Evolutionary conservation across 1,140 invertebrate species (phyloP).

Genomic region (Lethocerus indicus): DNA sequence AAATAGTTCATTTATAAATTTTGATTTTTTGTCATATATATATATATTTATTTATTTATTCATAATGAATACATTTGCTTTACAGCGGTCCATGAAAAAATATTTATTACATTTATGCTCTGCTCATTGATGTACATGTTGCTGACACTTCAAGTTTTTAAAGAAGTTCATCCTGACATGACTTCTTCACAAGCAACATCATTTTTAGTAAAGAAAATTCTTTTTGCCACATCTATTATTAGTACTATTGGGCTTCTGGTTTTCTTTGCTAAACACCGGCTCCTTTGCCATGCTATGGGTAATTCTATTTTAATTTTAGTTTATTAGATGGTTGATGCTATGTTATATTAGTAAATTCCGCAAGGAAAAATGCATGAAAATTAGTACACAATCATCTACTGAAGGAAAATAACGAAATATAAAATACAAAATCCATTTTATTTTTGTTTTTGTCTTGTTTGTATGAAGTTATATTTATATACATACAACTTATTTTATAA

Average conservation of each 20-base stretch:
- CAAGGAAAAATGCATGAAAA: no score
- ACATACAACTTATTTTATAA: no score
- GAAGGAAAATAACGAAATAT: no score
- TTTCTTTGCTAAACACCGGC: conserved; percentile 74
- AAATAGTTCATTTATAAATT: no score
- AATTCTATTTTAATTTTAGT: conserved; percentile 23
- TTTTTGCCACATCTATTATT: conserved; percentile 56
- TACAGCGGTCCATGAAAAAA: conserved; percentile 78
- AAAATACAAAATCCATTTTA: no score
- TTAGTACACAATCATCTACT: no score
- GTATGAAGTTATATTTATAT: no score
- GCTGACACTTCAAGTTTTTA: conserved; percentile 34
- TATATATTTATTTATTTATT: no score
- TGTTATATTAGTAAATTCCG: not conserved
- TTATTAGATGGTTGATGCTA: not conserved
- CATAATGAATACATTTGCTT: no score
- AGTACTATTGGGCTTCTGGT: conserved; percentile 64
- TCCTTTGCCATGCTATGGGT: conserved; percentile 77
- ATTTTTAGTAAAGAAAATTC: conserved; percentile 47
- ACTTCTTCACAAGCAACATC: conserved; percentile 26
- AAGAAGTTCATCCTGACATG: conserved; percentile 25
- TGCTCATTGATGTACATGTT: conserved; percentile 74
- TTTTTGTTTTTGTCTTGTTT: no score
- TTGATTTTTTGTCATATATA: no score
- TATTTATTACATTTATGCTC: conserved; percentile 84